phyloP scores from a whole-genome alignment of 2,113 vertebrate genomes.

The Campylomormyrus tamandua region DNA sequence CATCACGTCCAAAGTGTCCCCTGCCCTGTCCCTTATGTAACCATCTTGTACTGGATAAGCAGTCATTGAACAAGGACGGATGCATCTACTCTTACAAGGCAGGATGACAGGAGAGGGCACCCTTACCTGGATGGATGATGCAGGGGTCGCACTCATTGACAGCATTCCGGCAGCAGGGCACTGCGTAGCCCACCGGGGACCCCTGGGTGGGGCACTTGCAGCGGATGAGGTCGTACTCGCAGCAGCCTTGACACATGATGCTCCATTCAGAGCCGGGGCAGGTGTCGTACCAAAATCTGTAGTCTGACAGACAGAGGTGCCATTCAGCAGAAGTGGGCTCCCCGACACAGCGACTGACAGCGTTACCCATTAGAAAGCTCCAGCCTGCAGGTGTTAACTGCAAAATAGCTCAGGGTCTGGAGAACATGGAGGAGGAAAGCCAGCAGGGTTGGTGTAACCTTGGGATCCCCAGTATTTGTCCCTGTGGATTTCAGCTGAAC shows the following conservation, averaged over 20 bases:
- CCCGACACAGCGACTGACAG: background rate
- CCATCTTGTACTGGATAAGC: background rate
- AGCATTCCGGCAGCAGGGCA: slow-evolving; percentile 92
- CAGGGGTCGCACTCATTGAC: slow-evolving; percentile 92
- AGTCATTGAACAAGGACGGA: background rate
- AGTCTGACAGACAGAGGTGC: slow-evolving; percentile 63
- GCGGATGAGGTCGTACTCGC: slow-evolving; percentile 86
- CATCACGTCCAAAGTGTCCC: background rate
- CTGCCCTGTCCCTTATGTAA: background rate
- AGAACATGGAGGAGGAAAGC: background rate
- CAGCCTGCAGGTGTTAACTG: background rate
- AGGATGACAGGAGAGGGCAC: background rate
- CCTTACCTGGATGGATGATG: slow-evolving; percentile 86
- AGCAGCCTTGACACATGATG: slow-evolving; percentile 90
- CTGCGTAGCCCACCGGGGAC: slow-evolving; percentile 83
- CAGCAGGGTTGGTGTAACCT: background rate
- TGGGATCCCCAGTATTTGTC: background rate
- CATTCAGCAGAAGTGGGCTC: background rate
- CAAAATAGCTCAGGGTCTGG: background rate
- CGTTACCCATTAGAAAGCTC: background rate
- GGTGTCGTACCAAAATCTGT: slow-evolving; percentile 80
- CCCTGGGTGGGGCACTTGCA: slow-evolving; percentile 84
- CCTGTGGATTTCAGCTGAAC: background rate
- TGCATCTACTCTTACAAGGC: background rate
- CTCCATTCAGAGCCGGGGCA: slow-evolving; percentile 94